Evolutionary conservation across 2,797 vertebrate species (phyloP), one percentile per base, ranked within the genome.

Genomic region (Gallinago solitaria): DNA sequence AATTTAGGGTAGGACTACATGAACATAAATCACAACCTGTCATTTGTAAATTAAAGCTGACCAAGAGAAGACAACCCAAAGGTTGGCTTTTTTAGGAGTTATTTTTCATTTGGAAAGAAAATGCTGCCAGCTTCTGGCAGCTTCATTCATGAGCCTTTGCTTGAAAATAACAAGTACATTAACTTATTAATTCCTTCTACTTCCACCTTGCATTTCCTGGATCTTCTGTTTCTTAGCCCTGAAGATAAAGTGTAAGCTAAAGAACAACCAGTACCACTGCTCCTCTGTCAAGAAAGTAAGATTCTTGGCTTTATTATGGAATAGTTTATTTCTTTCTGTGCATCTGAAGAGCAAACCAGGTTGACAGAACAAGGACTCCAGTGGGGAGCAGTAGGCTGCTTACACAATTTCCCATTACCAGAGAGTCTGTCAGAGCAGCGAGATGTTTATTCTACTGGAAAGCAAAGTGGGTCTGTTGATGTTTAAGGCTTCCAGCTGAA

Each of bases 351-450:
- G 35, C 78, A 84, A 88, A 74, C 48, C 61, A 60, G 56, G 39
- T 33, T 96, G 87, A 80, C 83, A 96, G 94, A 89, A 84, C 48
- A 92, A 92, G 92, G 48, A 45, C 59, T 94, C 69, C 83, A 92
- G 74, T 12, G 1, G 57, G 65, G 67, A 93, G 51, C 28, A 84
- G 47, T 61, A 74, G 77, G 59, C 51, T 90, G 70, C 90, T 94
- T 80, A 85, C 81, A 81, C 63, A 59, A 45, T 79, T 92, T 84
- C 83, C 81, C 53, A 60, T 91, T 87, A 93, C 60, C 48, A 81
- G 27, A 25, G 25, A 89, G 53, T 53, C 68, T 67, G 83, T 90
- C 74, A 87, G 67, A 87, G 68, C 48, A 84, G 43, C 8, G 35
- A 96, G 50, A 33, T 84, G 35, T 90, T 93, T 82, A 90, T 95